Percentiles rank a stretch among this genome's conserved stretches.
Evolutionary conservation across 2,797 vertebrate genomes (phyloP).

Genomic region (Aphelocoma californica): DNA sequence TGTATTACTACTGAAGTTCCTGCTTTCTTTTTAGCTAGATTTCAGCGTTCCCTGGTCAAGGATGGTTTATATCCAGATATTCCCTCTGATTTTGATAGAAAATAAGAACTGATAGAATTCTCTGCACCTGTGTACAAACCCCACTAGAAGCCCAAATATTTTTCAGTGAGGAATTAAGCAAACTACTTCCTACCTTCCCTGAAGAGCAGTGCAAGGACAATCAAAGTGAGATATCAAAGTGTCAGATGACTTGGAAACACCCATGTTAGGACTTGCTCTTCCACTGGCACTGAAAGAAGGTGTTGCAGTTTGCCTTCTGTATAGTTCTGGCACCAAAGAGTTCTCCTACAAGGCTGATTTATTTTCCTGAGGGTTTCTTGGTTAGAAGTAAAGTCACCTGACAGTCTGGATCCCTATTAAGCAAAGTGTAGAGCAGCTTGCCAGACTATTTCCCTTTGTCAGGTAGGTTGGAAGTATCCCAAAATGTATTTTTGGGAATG

Average conservation of each 20-base stretch:
- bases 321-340: background rate
- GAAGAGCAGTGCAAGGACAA: background rate
- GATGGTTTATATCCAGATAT: background rate
- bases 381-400: background rate
- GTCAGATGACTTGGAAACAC: background rate
- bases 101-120: background rate
- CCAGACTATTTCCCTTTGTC: slow-evolving; percentile 14
- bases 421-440: background rate
- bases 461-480: slow-evolving; percentile 7
- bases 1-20: background rate
- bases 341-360: background rate
- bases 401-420: background rate
- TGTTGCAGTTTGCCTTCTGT: background rate
- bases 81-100: background rate
- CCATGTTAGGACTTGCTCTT: background rate
- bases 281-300: background rate
- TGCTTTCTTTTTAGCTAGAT: background rate
- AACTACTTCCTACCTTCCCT: background rate
- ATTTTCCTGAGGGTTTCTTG: background rate
- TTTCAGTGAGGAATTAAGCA: background rate
- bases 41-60: background rate
- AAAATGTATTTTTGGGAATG: slow-evolving; percentile 41
- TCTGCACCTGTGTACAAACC: background rate
- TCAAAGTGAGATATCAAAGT: background rate
- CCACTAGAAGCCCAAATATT: background rate